Percentiles rank a stretch among this genome's conserved stretches.
phyloP scores from a whole-genome alignment of 1,140 invertebrate genomes.

The Pseudoatta argentina region DNA sequence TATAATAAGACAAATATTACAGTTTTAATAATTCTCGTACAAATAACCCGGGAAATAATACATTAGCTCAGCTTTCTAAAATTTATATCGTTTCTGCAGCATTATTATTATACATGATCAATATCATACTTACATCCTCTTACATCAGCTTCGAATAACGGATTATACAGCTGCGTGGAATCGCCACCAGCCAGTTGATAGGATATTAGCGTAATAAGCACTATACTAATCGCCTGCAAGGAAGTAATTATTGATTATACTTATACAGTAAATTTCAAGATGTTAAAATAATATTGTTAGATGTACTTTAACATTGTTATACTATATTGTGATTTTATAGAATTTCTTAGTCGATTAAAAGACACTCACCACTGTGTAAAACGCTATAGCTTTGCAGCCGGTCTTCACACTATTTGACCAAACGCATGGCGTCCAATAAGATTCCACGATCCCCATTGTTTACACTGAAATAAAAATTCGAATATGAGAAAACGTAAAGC shows the following conservation, averaged over 20 bases:
- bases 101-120: background rate
- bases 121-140: constrained; percentile 89
- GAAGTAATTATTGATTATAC: background rate
- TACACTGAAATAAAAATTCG: constrained; percentile 59
- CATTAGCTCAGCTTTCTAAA: background rate
- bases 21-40: background rate
- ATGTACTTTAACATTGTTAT: background rate
- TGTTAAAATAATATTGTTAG: background rate
- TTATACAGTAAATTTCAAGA: too few species aligned
- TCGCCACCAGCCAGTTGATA: constrained; percentile 94
- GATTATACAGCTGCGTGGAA: constrained; percentile 94
- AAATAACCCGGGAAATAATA: background rate
- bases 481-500: constrained; percentile 26
- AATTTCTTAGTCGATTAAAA: background rate
- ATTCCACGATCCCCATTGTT: constrained; percentile 91
- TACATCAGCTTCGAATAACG: constrained; percentile 95
- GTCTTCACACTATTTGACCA: constrained; percentile 93
- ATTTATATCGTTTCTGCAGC: background rate
- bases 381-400: constrained; percentile 92
- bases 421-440: constrained; percentile 95
- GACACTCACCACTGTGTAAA: constrained; percentile 89
- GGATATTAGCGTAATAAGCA: constrained; percentile 91
- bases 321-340: background rate
- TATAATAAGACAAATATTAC: too few species aligned
- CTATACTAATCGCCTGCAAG: constrained; percentile 89